These are phyloP conservation scores for Dermochelys coriacea DNA, from an alignment of 2,797 vertebrate species.

Conservation along the genomic window DNA sequence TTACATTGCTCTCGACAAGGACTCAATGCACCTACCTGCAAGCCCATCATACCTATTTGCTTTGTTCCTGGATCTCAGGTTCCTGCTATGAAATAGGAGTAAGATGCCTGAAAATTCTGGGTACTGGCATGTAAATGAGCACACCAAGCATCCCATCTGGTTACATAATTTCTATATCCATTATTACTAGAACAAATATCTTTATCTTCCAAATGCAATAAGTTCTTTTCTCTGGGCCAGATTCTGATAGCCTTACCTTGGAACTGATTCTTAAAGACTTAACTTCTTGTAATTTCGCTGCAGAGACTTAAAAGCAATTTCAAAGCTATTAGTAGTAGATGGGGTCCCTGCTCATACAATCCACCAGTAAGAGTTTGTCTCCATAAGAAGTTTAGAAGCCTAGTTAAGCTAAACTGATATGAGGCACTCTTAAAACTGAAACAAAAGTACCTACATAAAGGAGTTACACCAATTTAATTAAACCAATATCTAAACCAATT, in stretches of 20 bases:
- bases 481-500: not conserved
- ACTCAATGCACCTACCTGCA: not conserved
- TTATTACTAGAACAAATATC: not conserved
- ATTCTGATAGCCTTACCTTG: not conserved
- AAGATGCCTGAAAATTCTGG: slow-evolving; percentile 19
- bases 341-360: not conserved
- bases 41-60: slow-evolving; percentile 31
- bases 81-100: slow-evolving; percentile 10
- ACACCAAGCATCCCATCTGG: not conserved
- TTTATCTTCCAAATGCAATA: not conserved
- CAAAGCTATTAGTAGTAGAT: not conserved
- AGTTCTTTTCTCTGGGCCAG: not conserved
- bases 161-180: not conserved
- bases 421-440: not conserved
- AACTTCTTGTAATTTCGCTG: not conserved
- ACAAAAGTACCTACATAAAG: not conserved
- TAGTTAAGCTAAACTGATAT: not conserved
- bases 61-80: not conserved
- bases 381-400: not conserved
- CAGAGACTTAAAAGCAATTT: not conserved
- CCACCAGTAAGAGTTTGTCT: not conserved
- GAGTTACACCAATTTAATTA: not conserved
- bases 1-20: slow-evolving; percentile 59
- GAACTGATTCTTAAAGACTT: not conserved
- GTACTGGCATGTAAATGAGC: slow-evolving; percentile 13